These are phyloP conservation scores for Harpagoxenus sublaevis DNA, from an alignment of 2,888 invertebrate genomes.

Conservation along the genomic window DNA sequence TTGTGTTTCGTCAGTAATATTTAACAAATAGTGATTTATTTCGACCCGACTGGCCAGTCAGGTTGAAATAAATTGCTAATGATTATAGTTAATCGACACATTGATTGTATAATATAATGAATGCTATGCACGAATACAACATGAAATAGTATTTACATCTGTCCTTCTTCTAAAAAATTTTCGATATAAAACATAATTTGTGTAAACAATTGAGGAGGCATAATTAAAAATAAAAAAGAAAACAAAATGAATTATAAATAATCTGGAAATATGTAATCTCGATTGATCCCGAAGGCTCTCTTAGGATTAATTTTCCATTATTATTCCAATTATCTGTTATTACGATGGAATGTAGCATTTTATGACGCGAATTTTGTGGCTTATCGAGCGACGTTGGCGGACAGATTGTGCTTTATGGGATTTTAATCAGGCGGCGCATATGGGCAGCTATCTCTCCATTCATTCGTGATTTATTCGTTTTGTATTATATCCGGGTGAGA, in stretches of 20 bases:
- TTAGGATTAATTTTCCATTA: slow-evolving; percentile 16
- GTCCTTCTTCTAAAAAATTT: neutral
- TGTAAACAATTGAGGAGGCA: neutral
- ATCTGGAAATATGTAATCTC: neutral
- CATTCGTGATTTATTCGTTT: slow-evolving; percentile 32
- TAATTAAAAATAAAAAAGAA: slow-evolving; percentile 1
- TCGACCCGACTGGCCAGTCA: too few relatives aligned
- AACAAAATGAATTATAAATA: neutral
- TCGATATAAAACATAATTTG: neutral
- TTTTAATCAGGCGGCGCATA: slow-evolving; percentile 44
- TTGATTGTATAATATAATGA: neutral
- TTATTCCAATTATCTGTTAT: slow-evolving; percentile 34
- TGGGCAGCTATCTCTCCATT: slow-evolving; percentile 10
- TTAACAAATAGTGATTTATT: too few relatives aligned
- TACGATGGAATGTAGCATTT: neutral
- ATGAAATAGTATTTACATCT: neutral
- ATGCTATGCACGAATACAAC: neutral
- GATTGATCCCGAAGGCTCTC: neutral
- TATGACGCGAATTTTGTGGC: slow-evolving; percentile 13
- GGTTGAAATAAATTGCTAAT: neutral
- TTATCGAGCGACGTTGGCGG: slow-evolving; percentile 25
- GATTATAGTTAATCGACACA: neutral
- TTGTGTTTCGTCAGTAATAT: too few relatives aligned
- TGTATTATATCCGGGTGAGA: slow-evolving; percentile 5
- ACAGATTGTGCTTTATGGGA: slow-evolving; percentile 28